Evolutionary conservation across 92 coral and sea anemone species (phyloP).

Genomic region (Pocillopora grandis): DNA sequence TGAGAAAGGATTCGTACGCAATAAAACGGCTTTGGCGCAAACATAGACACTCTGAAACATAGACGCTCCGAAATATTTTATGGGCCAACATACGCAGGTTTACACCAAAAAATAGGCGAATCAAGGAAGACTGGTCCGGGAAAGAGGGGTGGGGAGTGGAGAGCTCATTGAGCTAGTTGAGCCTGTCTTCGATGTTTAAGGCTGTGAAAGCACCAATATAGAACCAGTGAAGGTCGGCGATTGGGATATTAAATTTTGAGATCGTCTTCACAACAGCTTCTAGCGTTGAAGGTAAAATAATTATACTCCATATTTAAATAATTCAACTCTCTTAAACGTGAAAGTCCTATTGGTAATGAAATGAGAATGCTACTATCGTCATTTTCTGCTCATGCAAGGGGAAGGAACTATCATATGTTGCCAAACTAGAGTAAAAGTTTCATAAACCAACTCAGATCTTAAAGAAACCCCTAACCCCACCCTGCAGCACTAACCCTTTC

Average conservation of each 20-base stretch:
- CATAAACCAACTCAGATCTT: background rate
- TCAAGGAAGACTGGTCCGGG: background rate
- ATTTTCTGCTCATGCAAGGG: background rate
- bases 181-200: too few species aligned
- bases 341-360: background rate
- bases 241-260: too few species aligned
- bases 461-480: slow-evolving; percentile 12
- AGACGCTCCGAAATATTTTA: slow-evolving; percentile 19
- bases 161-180: too few species aligned
- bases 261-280: too few species aligned
- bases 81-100: slow-evolving; percentile 22
- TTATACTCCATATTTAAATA: background rate
- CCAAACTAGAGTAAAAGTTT: too few species aligned
- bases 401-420: too few species aligned
- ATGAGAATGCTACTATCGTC: background rate
- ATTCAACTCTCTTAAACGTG: slow-evolving; percentile 11
- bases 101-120: slow-evolving; percentile 33
- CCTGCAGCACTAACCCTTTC: slow-evolving; percentile 5
- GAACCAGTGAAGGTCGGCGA: too few species aligned
- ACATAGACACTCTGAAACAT: slow-evolving; percentile 6
- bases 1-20: too few species aligned
- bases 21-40: background rate
- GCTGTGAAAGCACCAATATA: too few species aligned
- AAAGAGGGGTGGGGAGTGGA: too few species aligned
- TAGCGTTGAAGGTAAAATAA: too few species aligned